These are phyloP conservation scores for Drosophila kambysellisi DNA, from an alignment of 2,888 invertebrate species.

Conservation along the genomic window DNA sequence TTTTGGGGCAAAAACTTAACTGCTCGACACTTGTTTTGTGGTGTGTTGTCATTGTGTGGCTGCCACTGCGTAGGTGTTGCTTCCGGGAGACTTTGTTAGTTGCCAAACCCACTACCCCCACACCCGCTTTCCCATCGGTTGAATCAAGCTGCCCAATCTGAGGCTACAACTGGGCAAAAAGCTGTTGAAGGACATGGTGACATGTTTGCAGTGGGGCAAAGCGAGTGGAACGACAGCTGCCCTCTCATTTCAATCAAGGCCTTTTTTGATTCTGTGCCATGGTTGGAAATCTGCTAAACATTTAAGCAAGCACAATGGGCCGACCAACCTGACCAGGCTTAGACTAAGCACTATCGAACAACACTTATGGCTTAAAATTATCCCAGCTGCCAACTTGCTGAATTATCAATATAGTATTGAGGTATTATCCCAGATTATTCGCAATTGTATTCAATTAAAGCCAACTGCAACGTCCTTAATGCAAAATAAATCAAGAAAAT, in stretches of 20 bases:
- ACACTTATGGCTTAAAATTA: neutral
- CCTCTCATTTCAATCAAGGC: conserved; percentile 57
- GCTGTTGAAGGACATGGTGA: conserved; percentile 74
- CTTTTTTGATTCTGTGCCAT: conserved; percentile 35
- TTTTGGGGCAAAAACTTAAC: conserved; percentile 72
- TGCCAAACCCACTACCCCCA: conserved; percentile 37
- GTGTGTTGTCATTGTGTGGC: conserved; percentile 71
- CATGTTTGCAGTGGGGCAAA: conserved; percentile 51
- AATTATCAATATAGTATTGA: neutral
- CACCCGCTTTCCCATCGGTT: neutral
- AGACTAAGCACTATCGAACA: neutral
- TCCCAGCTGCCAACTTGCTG: too few relatives aligned
- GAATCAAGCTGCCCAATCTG: conserved; percentile 20
- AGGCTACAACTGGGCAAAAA: conserved; percentile 56
- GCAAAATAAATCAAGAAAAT: neutral
- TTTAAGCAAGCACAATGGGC: conserved; percentile 5
- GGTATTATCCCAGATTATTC: neutral
- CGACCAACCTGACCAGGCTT: conserved; percentile 10
- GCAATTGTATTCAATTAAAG: neutral
- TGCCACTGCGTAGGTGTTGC: conserved; percentile 50
- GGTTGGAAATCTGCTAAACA: conserved; percentile 5
- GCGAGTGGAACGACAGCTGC: conserved; percentile 42
- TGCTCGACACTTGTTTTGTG: conserved; percentile 78
- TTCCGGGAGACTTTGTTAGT: conserved; percentile 60
- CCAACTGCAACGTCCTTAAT: neutral